Base-by-base conservation (phyloP, 2,113 vertebrate genomes). In the Cryptotis parvus region DNA sequence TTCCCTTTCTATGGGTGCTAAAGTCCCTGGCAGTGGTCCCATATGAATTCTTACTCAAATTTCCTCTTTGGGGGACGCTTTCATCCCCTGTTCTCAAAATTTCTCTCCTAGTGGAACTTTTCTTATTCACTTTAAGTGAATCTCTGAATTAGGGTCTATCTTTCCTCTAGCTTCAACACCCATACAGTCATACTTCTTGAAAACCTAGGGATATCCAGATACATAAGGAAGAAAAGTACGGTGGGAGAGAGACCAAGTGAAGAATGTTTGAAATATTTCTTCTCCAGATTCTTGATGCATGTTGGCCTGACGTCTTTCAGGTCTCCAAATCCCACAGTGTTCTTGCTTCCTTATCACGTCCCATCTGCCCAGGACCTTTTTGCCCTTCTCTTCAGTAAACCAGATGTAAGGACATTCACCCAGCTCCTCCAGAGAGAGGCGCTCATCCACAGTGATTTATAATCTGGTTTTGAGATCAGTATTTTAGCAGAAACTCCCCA, bases 401-500 rank as follows among this genome's bases (percentile, higher is more conserved):
- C 82, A 93, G 69, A 90, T 66, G 63, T 66, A 20, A 49, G 39
- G 7, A 58, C 35, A 8, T 45, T 73, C 8, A 20, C 33, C 14
- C 31, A 41, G 74, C 5, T 52, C 29, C 65, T 31, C 12, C 1
- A 12, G 4, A 5, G 0, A 6, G 14, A 65, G 74, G 11, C 1
- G 18, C 1, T 45, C 31, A 70, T 22, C n/a, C 61, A 49, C 24
- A 65, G 9, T 82, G 76, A 91, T 84, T 87, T 24, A 16, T 79
- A 78, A 87, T 85, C 78, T 76, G 70, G 31, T 76, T 73, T 83
- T 83, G 66, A 94, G 83, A 80, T 70, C 37, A 75, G 11, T 22
- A 22, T 74, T 92, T 93, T 73, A 88, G 86, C 78, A 94, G 66
- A 89, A 80, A 37, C 69, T 76, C 61, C 35, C 5, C 6, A 84